Evolutionary conservation across 2,113 vertebrate species (phyloP).

Genomic region (Ailuropoda melanoleuca): DNA sequence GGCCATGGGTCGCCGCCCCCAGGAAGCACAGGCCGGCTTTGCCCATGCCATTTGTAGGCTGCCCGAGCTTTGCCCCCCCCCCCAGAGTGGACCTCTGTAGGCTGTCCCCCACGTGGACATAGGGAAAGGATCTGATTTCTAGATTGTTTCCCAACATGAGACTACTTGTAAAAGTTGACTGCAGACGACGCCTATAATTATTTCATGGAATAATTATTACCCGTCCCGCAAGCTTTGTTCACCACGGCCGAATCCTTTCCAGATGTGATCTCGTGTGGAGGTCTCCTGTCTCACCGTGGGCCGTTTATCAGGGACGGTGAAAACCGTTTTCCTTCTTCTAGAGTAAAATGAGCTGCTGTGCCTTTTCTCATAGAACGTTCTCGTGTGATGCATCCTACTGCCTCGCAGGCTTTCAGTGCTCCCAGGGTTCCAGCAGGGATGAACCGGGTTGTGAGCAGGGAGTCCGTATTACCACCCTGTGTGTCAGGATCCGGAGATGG

Average conservation of each 20-base stretch:
- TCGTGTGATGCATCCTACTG: fast-evolving
- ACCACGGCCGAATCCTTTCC: background rate
- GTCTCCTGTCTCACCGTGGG: fast-evolving
- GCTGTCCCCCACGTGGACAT: background rate
- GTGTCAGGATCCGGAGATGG: background rate
- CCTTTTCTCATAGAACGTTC: background rate
- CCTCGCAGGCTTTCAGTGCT: background rate
- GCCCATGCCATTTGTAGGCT: fast-evolving
- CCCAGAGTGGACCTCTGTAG: background rate
- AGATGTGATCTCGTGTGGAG: fast-evolving
- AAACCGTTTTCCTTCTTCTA: background rate
- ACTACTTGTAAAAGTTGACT: too few relatives aligned
- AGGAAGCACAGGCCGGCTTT: fast-evolving
- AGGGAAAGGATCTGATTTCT: background rate
- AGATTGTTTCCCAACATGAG: background rate
- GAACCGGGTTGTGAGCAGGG: background rate
- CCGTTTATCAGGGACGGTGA: fast-evolving
- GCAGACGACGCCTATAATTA: background rate
- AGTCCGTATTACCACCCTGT: background rate
- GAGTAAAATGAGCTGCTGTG: background rate
- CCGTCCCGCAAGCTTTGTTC: background rate
- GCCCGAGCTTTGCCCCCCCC: background rate
- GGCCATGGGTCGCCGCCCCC: background rate
- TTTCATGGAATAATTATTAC: background rate
- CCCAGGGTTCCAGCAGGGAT: fast-evolving